These are phyloP conservation scores for Metallyticus violacea DNA, from an alignment of 2,888 invertebrate species.

Conservation along the genomic window DNA sequence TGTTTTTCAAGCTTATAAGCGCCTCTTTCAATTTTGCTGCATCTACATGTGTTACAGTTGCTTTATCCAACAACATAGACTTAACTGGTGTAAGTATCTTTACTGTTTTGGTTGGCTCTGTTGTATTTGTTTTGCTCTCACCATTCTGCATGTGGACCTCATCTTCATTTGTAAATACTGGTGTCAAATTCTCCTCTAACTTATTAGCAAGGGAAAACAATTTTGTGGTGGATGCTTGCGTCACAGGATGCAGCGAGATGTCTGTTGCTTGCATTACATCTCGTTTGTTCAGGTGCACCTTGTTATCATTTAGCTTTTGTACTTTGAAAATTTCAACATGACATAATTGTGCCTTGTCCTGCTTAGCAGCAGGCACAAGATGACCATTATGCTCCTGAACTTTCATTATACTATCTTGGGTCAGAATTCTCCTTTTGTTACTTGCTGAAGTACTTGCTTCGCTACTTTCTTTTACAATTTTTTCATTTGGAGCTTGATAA, in stretches of 20 bases:
- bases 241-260: background rate
- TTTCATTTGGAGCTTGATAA: background rate
- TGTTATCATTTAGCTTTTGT: background rate
- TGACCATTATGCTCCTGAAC: background rate
- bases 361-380: background rate
- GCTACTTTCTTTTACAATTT: background rate
- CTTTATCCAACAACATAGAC: no score
- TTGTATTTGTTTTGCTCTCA: background rate
- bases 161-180: background rate
- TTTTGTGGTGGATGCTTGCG: background rate
- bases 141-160: background rate
- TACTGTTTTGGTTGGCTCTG: no score
- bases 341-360: background rate
- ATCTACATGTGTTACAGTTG: no score
- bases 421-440: background rate
- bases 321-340: background rate
- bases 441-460: background rate
- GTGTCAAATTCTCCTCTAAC: background rate
- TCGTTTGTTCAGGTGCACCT: background rate
- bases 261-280: background rate
- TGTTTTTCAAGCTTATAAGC: no score
- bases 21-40: no score
- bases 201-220: background rate
- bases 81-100: no score
- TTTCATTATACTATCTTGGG: background rate